phyloP scores from a whole-genome alignment of 2,113 vertebrate genomes.

The Myocastor coypus region DNA sequence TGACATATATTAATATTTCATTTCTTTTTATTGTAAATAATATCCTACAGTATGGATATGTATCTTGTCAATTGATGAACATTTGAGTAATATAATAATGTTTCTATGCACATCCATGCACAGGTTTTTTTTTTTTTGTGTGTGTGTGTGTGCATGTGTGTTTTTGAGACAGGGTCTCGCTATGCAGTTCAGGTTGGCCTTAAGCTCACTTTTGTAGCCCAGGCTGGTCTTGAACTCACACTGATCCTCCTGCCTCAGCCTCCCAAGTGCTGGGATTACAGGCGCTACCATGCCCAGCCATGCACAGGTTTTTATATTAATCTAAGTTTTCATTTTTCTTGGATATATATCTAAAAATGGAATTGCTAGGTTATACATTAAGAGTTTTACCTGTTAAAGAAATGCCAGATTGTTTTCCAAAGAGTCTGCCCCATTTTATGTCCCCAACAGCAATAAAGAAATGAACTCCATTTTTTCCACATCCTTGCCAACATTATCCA shows the following conservation, averaged over 20 bases:
- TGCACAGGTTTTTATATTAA: neutral
- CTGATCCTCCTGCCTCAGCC: no score
- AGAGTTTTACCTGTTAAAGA: slow-evolving; percentile 1
- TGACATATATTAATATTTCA: neutral
- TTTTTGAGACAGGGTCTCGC: no score
- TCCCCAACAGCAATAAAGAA: neutral
- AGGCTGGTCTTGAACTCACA: no score
- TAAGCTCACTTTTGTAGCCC: no score
- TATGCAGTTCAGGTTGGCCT: no score
- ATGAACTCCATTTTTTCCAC: neutral
- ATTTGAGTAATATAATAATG: slow-evolving; percentile 32
- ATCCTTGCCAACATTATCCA: neutral
- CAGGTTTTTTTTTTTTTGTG: no score
- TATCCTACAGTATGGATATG: neutral
- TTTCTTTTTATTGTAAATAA: slow-evolving; percentile 40
- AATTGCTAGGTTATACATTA: neutral
- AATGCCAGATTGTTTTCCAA: neutral
- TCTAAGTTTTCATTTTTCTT: neutral
- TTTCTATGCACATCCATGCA: neutral
- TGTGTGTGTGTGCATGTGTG: no score
- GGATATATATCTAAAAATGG: neutral
- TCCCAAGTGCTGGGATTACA: no score
- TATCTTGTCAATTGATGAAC: neutral
- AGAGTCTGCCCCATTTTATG: neutral
- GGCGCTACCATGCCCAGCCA: neutral